Conservation (phyloP, 2,797 vertebrate genomes). For the Silurus aristotelis region DNA sequence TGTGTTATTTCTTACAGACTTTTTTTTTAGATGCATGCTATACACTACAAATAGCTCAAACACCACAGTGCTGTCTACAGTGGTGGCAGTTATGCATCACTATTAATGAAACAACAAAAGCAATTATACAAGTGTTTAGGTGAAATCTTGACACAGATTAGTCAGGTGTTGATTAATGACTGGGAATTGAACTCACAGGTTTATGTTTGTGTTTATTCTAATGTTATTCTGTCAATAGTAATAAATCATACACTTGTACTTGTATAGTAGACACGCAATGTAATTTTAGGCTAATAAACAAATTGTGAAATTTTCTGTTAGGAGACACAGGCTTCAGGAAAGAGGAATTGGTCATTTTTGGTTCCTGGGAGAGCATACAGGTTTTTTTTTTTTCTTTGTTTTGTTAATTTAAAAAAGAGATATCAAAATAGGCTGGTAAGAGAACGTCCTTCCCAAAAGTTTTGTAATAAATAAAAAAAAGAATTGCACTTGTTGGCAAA, state of each 20-base stretch:
- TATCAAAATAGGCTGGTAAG: neutral
- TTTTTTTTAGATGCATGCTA: too few species aligned
- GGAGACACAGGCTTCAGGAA: neutral
- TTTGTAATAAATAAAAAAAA: neutral
- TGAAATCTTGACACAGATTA: slow-evolving; percentile 4
- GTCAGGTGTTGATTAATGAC: neutral
- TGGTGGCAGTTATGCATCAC: neutral
- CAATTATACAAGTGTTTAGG: neutral
- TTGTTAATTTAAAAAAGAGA: neutral
- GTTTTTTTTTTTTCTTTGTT: neutral
- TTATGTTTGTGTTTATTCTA: too few species aligned
- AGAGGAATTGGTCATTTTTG: too few species aligned
- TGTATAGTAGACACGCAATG: neutral
- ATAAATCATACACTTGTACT: neutral
- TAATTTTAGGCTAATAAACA: neutral
- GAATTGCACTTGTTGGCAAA: neutral
- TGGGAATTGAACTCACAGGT: neutral
- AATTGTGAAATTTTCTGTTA: neutral
- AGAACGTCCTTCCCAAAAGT: too few species aligned
- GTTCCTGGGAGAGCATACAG: too few species aligned
- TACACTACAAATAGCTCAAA: neutral
- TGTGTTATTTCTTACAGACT: neutral
- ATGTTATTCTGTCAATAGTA: neutral
- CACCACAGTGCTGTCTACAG: neutral
- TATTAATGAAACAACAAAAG: neutral